phyloP scores from a whole-genome alignment of 2,113 vertebrate genomes.

The Chaenocephalus aceratus region DNA sequence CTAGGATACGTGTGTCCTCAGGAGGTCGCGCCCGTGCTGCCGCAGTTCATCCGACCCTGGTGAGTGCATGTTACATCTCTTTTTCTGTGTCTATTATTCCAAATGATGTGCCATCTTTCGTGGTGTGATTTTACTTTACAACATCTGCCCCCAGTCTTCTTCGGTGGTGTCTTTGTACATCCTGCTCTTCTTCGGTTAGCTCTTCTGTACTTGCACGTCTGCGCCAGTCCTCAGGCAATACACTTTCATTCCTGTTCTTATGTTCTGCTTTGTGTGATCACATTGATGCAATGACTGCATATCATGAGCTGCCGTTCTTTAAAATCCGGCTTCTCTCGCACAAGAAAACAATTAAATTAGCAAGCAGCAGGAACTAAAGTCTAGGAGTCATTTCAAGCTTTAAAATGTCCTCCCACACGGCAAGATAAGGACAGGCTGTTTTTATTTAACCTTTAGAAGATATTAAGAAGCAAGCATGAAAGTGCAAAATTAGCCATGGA shows the following conservation, averaged over 20 bases:
- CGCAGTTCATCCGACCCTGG: slow-evolving; percentile 96
- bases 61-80: slow-evolving; percentile 70
- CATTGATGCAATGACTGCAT: slow-evolving; percentile 12
- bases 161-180: slow-evolving; percentile 2
- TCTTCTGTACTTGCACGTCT: neutral
- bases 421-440: neutral
- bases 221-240: neutral
- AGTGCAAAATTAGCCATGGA: no score
- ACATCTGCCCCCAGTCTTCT: neutral
- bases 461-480: no score
- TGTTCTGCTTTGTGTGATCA: neutral
- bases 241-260: neutral
- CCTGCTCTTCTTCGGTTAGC: neutral
- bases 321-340: neutral
- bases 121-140: neutral
- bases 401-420: neutral
- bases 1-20: slow-evolving; percentile 95
- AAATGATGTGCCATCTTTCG: neutral
- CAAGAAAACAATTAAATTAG: neutral
- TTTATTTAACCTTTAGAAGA: neutral
- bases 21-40: slow-evolving; percentile 94
- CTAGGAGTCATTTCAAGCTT: neutral
- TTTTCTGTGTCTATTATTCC: neutral
- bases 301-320: neutral
- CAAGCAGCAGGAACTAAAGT: neutral